phyloP scores from a whole-genome alignment of 92 coral and sea anemone species.

The Siderastrea siderea region DNA sequence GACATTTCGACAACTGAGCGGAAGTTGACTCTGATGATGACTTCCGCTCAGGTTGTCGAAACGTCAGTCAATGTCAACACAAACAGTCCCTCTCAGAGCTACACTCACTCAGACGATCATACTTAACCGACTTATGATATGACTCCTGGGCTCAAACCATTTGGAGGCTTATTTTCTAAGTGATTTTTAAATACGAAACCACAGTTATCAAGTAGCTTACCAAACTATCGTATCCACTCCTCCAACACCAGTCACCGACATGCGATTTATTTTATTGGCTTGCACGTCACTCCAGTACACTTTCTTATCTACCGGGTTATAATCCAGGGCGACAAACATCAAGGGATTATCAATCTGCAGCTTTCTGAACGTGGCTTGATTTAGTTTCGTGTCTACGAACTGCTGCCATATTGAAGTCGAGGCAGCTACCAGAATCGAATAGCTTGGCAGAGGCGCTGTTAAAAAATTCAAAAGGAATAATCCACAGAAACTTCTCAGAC shows the following conservation, averaged over 20 bases:
- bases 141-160: no score
- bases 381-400: conserved; percentile 66
- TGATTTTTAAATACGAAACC: neutral
- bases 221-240: conserved; percentile 67
- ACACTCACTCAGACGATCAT: no score
- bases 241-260: conserved; percentile 74
- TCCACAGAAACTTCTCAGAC: neutral
- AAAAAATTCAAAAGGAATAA: neutral
- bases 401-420: conserved; percentile 78
- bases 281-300: conserved; percentile 91
- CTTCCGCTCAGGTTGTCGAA: no score
- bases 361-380: conserved; percentile 61
- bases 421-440: conserved; percentile 76
- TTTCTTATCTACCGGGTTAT: conserved; percentile 83
- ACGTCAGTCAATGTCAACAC: no score
- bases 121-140: no score
- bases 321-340: conserved; percentile 79
- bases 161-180: no score
- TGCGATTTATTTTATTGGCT: conserved; percentile 75
- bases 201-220: conserved; percentile 45
- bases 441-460: conserved; percentile 80
- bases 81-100: no score
- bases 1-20: no score
- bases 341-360: conserved; percentile 82
- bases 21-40: no score